phyloP scores from a whole-genome alignment of 1,140 invertebrate species.

The Pararge aegeria region DNA sequence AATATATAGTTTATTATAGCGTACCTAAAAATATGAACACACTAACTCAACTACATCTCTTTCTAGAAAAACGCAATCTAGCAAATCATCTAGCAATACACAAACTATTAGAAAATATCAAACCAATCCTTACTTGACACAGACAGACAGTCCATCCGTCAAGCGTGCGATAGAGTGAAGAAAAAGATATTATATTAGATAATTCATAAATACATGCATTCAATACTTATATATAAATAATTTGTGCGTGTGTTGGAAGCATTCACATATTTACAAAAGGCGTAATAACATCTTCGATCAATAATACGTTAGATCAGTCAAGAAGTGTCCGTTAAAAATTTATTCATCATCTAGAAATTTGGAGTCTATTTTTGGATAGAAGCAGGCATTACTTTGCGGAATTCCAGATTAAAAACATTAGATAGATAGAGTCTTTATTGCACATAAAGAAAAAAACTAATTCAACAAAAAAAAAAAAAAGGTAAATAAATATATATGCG shows the following conservation, averaged over 20 bases:
- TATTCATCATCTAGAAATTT: neutral
- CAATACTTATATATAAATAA: constrained; percentile 22
- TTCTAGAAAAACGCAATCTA: neutral
- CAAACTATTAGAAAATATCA: constrained; percentile 9
- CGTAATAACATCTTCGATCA: neutral
- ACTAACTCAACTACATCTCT: too few relatives aligned
- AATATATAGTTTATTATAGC: too few relatives aligned
- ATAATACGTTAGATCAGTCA: neutral
- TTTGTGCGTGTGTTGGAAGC: constrained; percentile 22
- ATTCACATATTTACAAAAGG: constrained; percentile 24
- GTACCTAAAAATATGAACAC: too few relatives aligned
- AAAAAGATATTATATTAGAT: constrained; percentile 31
- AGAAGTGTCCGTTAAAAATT: neutral
- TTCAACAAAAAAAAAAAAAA: too few relatives aligned
- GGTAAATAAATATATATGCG: too few relatives aligned
- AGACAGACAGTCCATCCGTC: constrained; percentile 39
- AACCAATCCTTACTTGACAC: constrained; percentile 43
- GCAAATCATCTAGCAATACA: neutral
- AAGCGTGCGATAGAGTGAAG: constrained; percentile 36
- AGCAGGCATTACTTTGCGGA: too few relatives aligned
- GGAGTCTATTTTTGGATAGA: neutral
- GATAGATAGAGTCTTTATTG: too few relatives aligned
- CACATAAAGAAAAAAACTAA: too few relatives aligned
- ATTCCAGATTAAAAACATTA: too few relatives aligned
- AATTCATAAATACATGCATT: constrained; percentile 28